Base-by-base conservation (phyloP, 1,140 invertebrate genomes). In the Tenebrio molitor region DNA sequence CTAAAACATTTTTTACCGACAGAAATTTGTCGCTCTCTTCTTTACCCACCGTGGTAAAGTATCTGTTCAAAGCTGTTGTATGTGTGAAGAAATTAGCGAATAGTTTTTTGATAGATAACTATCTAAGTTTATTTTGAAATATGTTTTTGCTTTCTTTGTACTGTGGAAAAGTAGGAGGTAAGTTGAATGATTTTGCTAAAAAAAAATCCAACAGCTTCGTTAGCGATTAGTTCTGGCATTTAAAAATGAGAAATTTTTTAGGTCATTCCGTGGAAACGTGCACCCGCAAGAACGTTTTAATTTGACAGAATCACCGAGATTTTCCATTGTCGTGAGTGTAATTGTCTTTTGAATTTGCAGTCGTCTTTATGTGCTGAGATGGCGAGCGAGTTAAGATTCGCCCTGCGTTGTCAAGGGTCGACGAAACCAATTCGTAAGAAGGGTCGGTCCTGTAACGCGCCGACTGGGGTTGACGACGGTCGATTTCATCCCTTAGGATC, bases 341-440 rank as follows among this genome's bases (percentile, higher is more conserved):
- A 25, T 14, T 74, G 58, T 72, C 25, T 75, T 73, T 70, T 77
- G 15, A 66, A 63, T 74, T 83, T 84, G 74, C 85, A 91, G 89
- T 87, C 87, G 44, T 90, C 89, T 39, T 84, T 90, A 74, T 90
- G 88, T 84, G 87, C 88, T 68, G 89, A 91, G 83, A 90, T 90
- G 88, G 87, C 88, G 39, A 86, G 86, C 36, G 91, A 92, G 82
- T 83, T 92, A 73, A 88, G 89, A 74, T 90, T 90, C 74, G 90
- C 89, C 39, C 81, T 92, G 69, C 87, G 89, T 78, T 91, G 89
- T 78, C 87, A 86, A 19, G 88, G 87, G 33, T 84, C 87, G 17
- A 85, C 84, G 1, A 87, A 86, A 68, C 85, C 82, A 23, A 73
- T 82, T 23, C 84, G 74, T 81, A 88, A 79, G 82, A 84, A 72